phyloP scores from a whole-genome alignment of 2,888 invertebrate genomes.

The Unio delphinus region DNA sequence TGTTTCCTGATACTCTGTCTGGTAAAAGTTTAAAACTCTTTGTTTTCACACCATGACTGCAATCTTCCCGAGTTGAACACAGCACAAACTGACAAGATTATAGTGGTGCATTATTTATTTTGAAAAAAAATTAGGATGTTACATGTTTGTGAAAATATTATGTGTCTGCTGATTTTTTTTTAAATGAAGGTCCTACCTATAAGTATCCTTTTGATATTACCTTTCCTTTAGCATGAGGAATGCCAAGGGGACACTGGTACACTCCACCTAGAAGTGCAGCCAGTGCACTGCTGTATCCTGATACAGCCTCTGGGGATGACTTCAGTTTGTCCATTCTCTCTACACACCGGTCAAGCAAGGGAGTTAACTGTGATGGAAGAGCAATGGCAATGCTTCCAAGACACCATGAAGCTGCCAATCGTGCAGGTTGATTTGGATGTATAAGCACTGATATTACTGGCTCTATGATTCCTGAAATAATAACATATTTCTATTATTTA shows the following conservation, averaged over 20 bases:
- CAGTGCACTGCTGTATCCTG: constrained; percentile 91
- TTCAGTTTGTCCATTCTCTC: constrained; percentile 78
- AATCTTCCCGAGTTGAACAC: too few species aligned
- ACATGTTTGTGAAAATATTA: too few species aligned
- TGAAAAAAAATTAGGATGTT: too few species aligned
- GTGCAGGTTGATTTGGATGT: constrained; percentile 94
- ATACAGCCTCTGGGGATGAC: constrained; percentile 81
- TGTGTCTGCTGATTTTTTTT: too few species aligned
- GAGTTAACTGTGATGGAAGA: constrained; percentile 94
- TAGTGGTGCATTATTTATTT: too few species aligned
- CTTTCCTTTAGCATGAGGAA: constrained; percentile 97
- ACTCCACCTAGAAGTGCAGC: constrained; percentile 92
- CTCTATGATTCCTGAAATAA: constrained; percentile 79
- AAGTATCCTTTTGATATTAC: constrained; percentile 72
- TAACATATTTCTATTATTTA: background rate
- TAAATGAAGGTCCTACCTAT: too few species aligned
- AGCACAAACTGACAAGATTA: too few species aligned
- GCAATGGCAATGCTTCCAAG: constrained; percentile 92
- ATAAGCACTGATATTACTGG: constrained; percentile 88
- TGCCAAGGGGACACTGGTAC: constrained; percentile 80
- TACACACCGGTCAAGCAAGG: constrained; percentile 83
- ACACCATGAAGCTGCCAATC: constrained; percentile 96
- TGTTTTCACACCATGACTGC: too few species aligned
- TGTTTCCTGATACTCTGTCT: too few species aligned
- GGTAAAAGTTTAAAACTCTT: too few species aligned